phyloP scores from a whole-genome alignment of 2,888 invertebrate genomes.

The Fragum sueziense region DNA sequence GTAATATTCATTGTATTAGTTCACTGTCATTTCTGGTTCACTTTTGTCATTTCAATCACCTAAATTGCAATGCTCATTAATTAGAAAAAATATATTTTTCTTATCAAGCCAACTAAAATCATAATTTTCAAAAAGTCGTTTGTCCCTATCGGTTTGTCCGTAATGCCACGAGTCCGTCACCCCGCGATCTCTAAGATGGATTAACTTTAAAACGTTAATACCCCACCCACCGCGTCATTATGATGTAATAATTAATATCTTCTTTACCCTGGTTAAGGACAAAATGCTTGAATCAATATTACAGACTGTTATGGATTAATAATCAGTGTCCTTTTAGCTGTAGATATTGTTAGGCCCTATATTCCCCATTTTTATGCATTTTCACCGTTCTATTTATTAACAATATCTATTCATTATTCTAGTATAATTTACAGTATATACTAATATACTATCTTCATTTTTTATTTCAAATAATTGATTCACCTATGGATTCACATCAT shows the following conservation, averaged over 20 bases:
- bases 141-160: not conserved
- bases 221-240: not conserved
- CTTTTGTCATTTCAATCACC: not conserved
- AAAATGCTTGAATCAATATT: slow-evolving; percentile 19
- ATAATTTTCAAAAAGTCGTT: not conserved
- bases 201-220: slow-evolving; percentile 13
- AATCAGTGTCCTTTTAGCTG: not conserved
- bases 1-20: not conserved
- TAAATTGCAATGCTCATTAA: not conserved
- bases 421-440: no score
- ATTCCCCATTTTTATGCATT: no score
- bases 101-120: not conserved
- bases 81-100: not conserved
- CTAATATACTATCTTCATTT: no score
- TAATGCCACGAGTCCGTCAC: not conserved
- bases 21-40: not conserved
- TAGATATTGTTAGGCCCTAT: no score
- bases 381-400: no score
- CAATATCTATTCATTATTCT: no score
- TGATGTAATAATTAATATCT: slow-evolving; percentile 15
- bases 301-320: slow-evolving; percentile 14
- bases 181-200: not conserved
- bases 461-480: no score
- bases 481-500: no score
- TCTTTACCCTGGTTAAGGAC: slow-evolving; percentile 13